These are phyloP conservation scores for Chinchilla lanigera DNA, from an alignment of 2,113 vertebrate species.

Conservation along the genomic window DNA sequence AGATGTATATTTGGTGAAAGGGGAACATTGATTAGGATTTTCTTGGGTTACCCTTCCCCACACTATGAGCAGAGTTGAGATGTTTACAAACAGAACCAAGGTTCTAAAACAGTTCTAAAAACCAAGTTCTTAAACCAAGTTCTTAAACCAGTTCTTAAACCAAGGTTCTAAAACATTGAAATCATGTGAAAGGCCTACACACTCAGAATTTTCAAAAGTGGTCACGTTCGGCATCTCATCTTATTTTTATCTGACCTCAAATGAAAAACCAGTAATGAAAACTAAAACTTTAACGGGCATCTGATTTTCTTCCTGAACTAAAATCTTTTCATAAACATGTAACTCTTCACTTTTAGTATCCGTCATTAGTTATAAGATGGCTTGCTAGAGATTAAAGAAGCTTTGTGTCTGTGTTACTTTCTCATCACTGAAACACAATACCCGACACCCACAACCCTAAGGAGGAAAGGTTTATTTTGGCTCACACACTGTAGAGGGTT, in stretches of 20 bases:
- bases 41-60: background rate
- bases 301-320: background rate
- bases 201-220: constrained; percentile 23
- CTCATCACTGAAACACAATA: background rate
- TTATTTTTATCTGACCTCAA: background rate
- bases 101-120: background rate
- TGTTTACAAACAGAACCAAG: background rate
- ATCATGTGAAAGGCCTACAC: background rate
- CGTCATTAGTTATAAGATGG: background rate
- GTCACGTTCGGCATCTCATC: background rate
- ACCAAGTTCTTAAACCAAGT: too few relatives aligned
- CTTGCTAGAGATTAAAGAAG: background rate
- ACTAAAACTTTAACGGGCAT: background rate
- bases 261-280: background rate
- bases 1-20: background rate
- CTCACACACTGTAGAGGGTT: background rate
- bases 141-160: background rate
- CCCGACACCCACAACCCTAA: background rate
- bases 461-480: background rate
- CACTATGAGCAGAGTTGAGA: background rate
- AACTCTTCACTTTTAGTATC: background rate
- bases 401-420: background rate
- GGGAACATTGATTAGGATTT: background rate
- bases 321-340: background rate
- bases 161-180: background rate